Percentiles rank a stretch among this genome's conserved stretches.
These are phyloP conservation scores for Crematogaster levior DNA, from an alignment of 2,888 invertebrate species.

Conservation along the genomic window DNA sequence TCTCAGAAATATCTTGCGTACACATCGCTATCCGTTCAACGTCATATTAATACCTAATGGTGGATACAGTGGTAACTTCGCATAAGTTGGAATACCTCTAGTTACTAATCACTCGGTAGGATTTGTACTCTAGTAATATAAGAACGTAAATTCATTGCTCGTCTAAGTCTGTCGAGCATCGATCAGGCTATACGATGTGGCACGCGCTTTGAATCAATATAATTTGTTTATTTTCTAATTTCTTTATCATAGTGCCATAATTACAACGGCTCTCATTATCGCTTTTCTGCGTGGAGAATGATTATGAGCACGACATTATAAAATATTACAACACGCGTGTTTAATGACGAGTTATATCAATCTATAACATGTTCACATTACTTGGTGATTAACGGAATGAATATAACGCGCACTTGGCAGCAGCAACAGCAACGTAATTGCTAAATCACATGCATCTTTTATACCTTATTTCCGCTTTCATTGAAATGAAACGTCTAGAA, in stretches of 20 bases:
- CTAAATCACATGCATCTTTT: slow-evolving; percentile 21
- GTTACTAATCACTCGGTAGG: slow-evolving; percentile 50
- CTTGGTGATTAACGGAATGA: slow-evolving; percentile 73
- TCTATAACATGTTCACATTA: slow-evolving; percentile 54
- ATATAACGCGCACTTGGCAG: slow-evolving; percentile 60
- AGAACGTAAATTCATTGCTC: slow-evolving; percentile 35
- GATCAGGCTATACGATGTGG: background rate
- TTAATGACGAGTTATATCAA: slow-evolving; percentile 36
- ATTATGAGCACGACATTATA: background rate
- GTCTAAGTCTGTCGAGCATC: slow-evolving; percentile 13
- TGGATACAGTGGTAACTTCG: slow-evolving; percentile 55
- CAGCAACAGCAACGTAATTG: slow-evolving; percentile 1
- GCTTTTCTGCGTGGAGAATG: background rate
- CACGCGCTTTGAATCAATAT: background rate
- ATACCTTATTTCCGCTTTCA: background rate
- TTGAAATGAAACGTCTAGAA: too few species aligned
- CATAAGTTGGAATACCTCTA: slow-evolving; percentile 54
- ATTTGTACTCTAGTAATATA: slow-evolving; percentile 71
- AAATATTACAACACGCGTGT: slow-evolving; percentile 31
- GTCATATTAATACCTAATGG: slow-evolving; percentile 53
- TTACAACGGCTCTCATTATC: slow-evolving; percentile 18
- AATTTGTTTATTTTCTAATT: background rate
- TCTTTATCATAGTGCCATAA: background rate
- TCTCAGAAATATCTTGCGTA: background rate
- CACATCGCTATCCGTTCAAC: background rate